A percentile compares a stretch with the other conserved stretches of the same genome.
Evolutionary conservation across 2,113 vertebrate genomes (phyloP).

Genomic region (Anas platyrhynchos): DNA sequence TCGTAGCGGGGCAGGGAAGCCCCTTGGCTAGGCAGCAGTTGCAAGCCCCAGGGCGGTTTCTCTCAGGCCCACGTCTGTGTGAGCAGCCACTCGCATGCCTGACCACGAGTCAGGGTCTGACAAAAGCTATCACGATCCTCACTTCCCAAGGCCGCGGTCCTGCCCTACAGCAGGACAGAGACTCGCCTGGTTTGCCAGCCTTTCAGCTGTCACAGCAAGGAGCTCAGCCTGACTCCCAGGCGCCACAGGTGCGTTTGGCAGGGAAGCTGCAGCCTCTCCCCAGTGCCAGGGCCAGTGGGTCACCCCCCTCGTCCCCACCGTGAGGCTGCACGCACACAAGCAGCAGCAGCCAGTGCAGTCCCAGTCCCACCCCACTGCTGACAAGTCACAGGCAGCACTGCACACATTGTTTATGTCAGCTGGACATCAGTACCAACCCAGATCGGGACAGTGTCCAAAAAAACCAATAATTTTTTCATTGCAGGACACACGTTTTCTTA

Average conservation of each 20-base stretch:
- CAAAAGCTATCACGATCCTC: neutral
- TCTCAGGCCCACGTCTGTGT: neutral
- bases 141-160: neutral
- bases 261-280: neutral
- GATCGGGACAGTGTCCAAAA: neutral
- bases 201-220: no score
- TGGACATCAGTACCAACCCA: neutral
- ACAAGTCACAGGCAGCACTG: rapidly evolving
- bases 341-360: neutral
- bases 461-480: neutral
- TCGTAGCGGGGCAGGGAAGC: neutral
- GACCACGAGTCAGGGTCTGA: neutral
- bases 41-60: neutral
- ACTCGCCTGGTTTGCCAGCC: no score
- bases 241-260: neutral
- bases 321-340: neutral
- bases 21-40: neutral
- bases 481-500: rapidly evolving
- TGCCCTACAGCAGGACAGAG: neutral
- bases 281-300: neutral
- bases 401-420: neutral
- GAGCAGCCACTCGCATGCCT: neutral
- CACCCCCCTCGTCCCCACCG: neutral
- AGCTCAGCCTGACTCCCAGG: neutral
- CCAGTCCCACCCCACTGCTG: neutral